Conservation (phyloP, 2,797 vertebrate species). For the Salarias fasciatus region DNA sequence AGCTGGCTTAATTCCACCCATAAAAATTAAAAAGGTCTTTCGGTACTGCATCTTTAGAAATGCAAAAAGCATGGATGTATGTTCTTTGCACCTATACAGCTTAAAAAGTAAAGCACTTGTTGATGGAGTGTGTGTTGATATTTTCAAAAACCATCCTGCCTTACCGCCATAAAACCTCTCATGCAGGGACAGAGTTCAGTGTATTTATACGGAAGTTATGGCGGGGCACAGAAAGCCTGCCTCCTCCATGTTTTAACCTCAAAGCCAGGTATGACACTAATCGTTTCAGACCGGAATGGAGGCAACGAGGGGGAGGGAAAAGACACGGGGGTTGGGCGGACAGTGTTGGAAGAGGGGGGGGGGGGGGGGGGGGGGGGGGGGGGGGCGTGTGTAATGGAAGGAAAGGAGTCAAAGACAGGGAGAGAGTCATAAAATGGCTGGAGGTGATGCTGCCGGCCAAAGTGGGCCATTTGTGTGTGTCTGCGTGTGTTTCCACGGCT, state of each 20-base stretch:
- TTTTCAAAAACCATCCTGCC: too few relatives aligned
- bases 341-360: too few relatives aligned
- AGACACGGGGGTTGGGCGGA: conserved; percentile 32
- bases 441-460: conserved; percentile 69
- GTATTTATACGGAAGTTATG: conserved; percentile 20
- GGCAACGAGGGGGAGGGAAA: conserved; percentile 45
- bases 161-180: background rate
- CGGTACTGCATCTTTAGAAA: conserved; percentile 2
- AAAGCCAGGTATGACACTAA: conserved; percentile 72
- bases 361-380: too few relatives aligned
- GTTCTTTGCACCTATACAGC: too few relatives aligned
- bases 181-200: conserved; percentile 5
- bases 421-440: conserved; percentile 62
- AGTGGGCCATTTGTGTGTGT: conserved; percentile 66
- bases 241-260: conserved; percentile 45
- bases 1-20: conserved; percentile 36
- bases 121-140: background rate
- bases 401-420: conserved; percentile 57
- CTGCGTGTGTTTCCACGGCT: conserved; percentile 56
- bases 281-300: conserved; percentile 63
- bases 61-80: too few relatives aligned
- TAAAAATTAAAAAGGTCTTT: conserved; percentile 42
- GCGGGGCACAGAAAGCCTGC: conserved; percentile 25
- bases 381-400: conserved; percentile 49
- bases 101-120: background rate